phyloP scores from a whole-genome alignment of 2,888 invertebrate species.

The Polyommatus icarus region DNA sequence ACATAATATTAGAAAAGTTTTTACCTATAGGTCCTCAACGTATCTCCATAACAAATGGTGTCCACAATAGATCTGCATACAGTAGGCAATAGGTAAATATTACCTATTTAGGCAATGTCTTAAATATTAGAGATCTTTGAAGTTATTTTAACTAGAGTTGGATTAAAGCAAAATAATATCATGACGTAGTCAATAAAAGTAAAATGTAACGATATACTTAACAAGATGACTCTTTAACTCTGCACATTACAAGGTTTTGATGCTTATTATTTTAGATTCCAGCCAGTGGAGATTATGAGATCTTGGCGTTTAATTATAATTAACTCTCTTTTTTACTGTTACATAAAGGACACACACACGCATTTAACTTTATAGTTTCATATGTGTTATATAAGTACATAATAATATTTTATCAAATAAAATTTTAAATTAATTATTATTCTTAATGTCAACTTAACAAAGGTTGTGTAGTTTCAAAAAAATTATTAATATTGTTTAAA shows the following conservation, averaged over 20 bases:
- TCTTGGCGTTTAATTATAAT: conserved; percentile 11
- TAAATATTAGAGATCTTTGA: background rate
- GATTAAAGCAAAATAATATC: background rate
- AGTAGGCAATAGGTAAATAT: no score
- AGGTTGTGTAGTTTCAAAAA: background rate
- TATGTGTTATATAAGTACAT: no score
- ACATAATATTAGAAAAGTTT: no score
- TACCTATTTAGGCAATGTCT: background rate
- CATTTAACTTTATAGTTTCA: no score
- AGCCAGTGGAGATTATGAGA: conserved; percentile 7
- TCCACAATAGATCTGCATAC: no score
- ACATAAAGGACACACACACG: conserved; percentile 21
- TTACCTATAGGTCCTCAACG: no score
- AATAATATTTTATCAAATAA: no score
- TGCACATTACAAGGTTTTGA: background rate
- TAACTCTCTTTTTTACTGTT: conserved; percentile 21
- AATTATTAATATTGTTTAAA: background rate
- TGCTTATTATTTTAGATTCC: conserved; percentile 6
- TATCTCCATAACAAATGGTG: no score
- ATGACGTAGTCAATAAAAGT: background rate
- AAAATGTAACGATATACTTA: background rate
- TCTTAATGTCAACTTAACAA: background rate
- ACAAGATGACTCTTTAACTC: background rate
- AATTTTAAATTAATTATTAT: no score
- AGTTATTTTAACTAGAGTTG: background rate